Conservation (phyloP, 2,113 vertebrate genomes). For the Hydropotes inermis region DNA sequence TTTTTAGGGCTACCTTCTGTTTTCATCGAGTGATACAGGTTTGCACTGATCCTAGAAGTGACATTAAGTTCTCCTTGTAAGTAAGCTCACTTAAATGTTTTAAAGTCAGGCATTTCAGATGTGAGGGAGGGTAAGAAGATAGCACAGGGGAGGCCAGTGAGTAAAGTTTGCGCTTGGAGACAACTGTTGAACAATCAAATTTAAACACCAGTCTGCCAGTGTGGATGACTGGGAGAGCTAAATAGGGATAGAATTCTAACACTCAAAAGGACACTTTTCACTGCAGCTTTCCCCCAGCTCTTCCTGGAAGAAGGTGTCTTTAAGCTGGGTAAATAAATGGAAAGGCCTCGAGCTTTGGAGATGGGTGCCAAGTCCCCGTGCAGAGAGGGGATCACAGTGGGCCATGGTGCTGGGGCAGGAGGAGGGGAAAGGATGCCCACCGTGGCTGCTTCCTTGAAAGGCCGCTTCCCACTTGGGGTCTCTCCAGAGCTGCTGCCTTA, state of each 20-base stretch:
- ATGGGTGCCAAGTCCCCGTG: neutral
- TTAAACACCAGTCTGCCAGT: neutral
- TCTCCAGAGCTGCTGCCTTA: neutral
- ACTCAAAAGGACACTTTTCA: neutral
- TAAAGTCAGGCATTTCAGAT: neutral
- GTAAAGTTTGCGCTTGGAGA: neutral
- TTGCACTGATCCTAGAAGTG: neutral
- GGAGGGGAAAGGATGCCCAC: neutral
- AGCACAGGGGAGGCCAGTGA: neutral
- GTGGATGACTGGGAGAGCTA: neutral
- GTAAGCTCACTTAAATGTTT: neutral
- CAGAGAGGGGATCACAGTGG: neutral
- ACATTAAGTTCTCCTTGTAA: neutral
- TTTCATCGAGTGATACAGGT: neutral
- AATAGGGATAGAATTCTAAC: neutral
- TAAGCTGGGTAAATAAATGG: neutral
- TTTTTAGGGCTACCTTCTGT: neutral
- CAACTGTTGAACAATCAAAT: neutral
- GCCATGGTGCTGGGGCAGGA: neutral
- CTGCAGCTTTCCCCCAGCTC: neutral
- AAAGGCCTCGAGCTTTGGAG: neutral
- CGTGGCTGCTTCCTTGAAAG: neutral
- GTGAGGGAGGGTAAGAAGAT: neutral
- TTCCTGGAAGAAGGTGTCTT: neutral
- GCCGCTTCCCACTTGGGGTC: neutral